Percentiles rank a stretch among this genome's conserved stretches.
phyloP scores from a whole-genome alignment of 2,797 vertebrate species.

The Sphaeramia orbicularis region DNA sequence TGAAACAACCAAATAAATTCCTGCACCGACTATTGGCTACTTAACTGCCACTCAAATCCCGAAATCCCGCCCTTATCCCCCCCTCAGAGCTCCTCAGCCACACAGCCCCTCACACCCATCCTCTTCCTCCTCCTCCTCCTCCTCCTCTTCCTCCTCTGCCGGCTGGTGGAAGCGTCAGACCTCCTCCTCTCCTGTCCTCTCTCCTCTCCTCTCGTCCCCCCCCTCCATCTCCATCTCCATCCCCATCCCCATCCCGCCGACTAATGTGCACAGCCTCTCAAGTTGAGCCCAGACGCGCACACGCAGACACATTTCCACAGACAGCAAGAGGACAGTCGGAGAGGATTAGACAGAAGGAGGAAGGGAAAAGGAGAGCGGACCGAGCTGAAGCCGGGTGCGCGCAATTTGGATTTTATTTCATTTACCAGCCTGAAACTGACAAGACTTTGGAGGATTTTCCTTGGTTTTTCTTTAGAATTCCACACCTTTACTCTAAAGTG shows the following conservation, averaged over 20 bases:
- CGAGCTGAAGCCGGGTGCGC: conserved; percentile 45
- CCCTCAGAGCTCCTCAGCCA: conserved; percentile 43
- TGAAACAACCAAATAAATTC: conserved; percentile 17
- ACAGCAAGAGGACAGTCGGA: conserved; percentile 45
- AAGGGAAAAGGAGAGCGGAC: conserved; percentile 30
- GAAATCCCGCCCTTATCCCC: conserved; percentile 62
- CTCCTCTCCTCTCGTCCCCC: conserved; percentile 37
- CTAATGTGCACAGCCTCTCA: conserved; percentile 70
- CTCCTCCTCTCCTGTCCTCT: conserved; percentile 35
- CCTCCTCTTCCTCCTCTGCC: conserved; percentile 38
- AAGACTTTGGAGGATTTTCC: no score
- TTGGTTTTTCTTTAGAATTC: no score
- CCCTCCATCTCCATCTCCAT: conserved; percentile 33
- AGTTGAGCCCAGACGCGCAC: conserved; percentile 69
- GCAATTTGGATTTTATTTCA: conserved; percentile 57
- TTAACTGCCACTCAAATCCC: conserved; percentile 61
- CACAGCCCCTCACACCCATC: conserved; percentile 33
- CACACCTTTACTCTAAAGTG: no score
- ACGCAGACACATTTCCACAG: conserved; percentile 31
- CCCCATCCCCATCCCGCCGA: conserved; percentile 67
- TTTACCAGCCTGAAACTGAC: conserved; percentile 29
- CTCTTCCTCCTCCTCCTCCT: conserved; percentile 40
- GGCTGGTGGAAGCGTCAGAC: conserved; percentile 68
- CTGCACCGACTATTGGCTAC: conserved; percentile 68
- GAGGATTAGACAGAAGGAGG: conserved; percentile 30